phyloP scores from a whole-genome alignment of 2,113 vertebrate genomes.

The Sinocyclocheilus anshuiensis region DNA sequence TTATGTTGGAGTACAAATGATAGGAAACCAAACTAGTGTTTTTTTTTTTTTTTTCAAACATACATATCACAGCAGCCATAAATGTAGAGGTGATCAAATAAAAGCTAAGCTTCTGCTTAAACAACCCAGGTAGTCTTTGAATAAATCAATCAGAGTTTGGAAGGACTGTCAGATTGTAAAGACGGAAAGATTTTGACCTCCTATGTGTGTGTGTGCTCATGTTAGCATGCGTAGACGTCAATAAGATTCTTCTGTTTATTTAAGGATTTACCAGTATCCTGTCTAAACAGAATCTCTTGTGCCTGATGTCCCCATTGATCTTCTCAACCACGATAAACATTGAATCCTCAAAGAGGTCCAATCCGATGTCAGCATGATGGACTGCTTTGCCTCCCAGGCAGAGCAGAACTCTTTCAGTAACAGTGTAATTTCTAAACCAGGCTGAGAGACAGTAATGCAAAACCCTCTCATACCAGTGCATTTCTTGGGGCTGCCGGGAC shows the following conservation, averaged over 20 bases:
- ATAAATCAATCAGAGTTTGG: constrained; percentile 6
- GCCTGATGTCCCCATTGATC: background rate
- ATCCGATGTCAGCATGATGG: constrained; percentile 29
- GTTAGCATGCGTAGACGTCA: background rate
- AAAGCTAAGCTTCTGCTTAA: background rate
- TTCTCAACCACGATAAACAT: background rate
- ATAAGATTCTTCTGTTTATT: constrained; percentile 2
- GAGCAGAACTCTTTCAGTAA: constrained; percentile 6
- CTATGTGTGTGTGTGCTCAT: background rate
- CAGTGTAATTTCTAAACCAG: background rate
- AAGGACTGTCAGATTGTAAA: background rate
- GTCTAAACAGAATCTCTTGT: constrained; percentile 2
- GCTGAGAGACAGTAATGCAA: constrained; percentile 2
- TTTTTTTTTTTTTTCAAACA: background rate
- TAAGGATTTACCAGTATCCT: background rate
- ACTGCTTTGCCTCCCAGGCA: constrained; percentile 15
- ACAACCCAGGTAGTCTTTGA: background rate
- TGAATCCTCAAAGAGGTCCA: constrained; percentile 36
- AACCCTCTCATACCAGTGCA: constrained; percentile 82
- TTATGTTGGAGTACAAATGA: background rate
- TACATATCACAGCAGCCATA: background rate
- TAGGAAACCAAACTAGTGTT: background rate
- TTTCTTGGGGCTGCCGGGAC: constrained; percentile 87
- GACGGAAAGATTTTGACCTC: background rate
- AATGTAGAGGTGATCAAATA: background rate